Evolutionary conservation across 2,888 invertebrate species (phyloP).

Genomic region (Oeneis ivallda): DNA sequence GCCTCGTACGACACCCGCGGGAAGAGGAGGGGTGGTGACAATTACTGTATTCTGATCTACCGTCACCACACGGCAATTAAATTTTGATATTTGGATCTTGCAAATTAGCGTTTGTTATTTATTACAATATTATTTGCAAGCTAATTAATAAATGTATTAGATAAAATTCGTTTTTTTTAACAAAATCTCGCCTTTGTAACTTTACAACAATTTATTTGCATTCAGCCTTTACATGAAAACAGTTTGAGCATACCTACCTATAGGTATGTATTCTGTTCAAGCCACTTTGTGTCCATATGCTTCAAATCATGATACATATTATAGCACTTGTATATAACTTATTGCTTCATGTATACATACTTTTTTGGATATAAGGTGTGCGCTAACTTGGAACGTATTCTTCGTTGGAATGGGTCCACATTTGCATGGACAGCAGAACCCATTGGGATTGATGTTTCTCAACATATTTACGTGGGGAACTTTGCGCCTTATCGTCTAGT

Average conservation of each 20-base stretch:
- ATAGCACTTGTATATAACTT: background rate
- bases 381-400: constrained; percentile 1
- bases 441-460: background rate
- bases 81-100: too few species aligned
- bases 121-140: too few species aligned
- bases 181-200: background rate
- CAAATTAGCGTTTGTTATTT: too few species aligned
- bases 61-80: too few species aligned
- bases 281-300: constrained; percentile 2
- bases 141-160: too few species aligned
- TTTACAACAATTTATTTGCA: background rate
- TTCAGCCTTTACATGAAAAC: background rate
- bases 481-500: background rate
- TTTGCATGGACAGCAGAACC: background rate
- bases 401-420: background rate
- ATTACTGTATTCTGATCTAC: too few species aligned
- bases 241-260: background rate
- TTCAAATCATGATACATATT: background rate
- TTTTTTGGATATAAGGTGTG: background rate
- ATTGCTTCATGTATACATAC: background rate
- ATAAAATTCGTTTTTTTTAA: too few species aligned
- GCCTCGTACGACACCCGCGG: too few species aligned
- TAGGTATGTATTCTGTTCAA: background rate
- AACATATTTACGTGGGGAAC: background rate
- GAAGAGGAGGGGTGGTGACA: too few species aligned